Conservation (phyloP, 2,113 vertebrate species). For the Recurvirostra avosetta region DNA sequence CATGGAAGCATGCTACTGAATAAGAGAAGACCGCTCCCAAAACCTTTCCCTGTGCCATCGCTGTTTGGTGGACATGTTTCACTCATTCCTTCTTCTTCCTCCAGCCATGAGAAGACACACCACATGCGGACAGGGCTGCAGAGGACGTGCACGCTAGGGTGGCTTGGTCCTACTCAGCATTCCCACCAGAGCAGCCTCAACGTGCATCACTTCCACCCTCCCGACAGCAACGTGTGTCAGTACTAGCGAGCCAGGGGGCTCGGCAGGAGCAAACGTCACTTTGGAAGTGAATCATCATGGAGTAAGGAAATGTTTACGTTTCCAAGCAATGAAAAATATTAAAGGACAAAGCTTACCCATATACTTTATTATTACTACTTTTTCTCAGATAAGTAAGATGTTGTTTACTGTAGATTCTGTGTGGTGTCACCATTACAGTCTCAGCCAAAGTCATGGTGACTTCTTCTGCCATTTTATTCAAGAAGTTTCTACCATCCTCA, state of each 20-base stretch:
- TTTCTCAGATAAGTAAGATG: neutral
- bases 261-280: neutral
- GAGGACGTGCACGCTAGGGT: neutral
- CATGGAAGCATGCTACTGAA: neutral
- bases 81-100: neutral
- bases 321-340: neutral
- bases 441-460: fast-evolving
- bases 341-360: neutral
- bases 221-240: fast-evolving
- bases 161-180: fast-evolving
- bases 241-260: neutral
- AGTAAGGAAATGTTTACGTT: neutral
- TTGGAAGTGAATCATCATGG: fast-evolving
- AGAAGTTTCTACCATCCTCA: neutral
- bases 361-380: neutral
- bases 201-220: neutral
- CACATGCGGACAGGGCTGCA: fast-evolving
- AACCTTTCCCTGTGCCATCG: fast-evolving
- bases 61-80: neutral
- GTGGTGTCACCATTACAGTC: neutral
- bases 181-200: neutral
- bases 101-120: neutral
- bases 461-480: neutral
- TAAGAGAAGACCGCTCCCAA: fast-evolving
- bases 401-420: neutral